A percentile compares a stretch with the other conserved stretches of the same genome.
Evolutionary conservation across 1,140 invertebrate genomes (phyloP).

Genomic region (Drosophila oshimai): DNA sequence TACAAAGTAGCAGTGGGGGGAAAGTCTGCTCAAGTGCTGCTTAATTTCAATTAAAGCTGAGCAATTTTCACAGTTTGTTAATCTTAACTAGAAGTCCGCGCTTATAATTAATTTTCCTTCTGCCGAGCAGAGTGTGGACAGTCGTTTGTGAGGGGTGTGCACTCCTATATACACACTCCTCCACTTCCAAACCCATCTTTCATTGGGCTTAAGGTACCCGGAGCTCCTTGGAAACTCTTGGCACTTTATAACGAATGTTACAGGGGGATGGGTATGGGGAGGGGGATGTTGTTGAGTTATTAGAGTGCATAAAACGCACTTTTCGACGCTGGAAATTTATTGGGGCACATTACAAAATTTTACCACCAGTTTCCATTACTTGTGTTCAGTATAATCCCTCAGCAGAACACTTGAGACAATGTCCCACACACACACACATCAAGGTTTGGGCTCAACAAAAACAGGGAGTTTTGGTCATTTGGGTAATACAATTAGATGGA

Average conservation of each 20-base stretch:
- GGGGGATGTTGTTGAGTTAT: slow-evolving; percentile 25
- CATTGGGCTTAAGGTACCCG: slow-evolving; percentile 50
- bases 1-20: slow-evolving; percentile 28
- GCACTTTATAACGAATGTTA: slow-evolving; percentile 58
- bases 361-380: neutral
- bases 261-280: slow-evolving; percentile 2
- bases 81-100: slow-evolving; percentile 61
- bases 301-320: slow-evolving; percentile 60
- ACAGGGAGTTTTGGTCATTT: slow-evolving; percentile 24
- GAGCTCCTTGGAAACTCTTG: slow-evolving; percentile 48
- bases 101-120: slow-evolving; percentile 64
- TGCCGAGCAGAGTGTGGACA: slow-evolving; percentile 15
- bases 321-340: slow-evolving; percentile 52
- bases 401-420: slow-evolving; percentile 29
- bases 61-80: slow-evolving; percentile 66
- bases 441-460: too few relatives aligned
- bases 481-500: slow-evolving; percentile 53
- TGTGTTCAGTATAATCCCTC: too few relatives aligned
- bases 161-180: neutral
- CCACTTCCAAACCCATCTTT: slow-evolving; percentile 22
- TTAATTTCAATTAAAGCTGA: slow-evolving; percentile 64
- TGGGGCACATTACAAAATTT: slow-evolving; percentile 53
- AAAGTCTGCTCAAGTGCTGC: slow-evolving; percentile 41
- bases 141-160: neutral
- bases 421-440: slow-evolving; percentile 3